Evolutionary conservation across 2,797 vertebrate species (phyloP).

Genomic region (Acrocephalus scirpaceus): DNA sequence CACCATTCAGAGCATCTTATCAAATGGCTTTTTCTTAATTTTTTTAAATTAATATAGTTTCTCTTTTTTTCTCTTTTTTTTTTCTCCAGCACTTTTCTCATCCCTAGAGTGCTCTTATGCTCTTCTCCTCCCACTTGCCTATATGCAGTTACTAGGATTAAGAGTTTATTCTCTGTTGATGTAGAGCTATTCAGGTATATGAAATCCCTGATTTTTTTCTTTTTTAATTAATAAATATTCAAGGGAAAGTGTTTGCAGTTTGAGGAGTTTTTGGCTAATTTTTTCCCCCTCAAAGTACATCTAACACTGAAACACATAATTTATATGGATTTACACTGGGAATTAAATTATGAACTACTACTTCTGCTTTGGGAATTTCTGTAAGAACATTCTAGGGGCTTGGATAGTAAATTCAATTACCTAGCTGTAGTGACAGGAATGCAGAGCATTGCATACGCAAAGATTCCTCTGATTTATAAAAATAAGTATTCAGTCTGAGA

Average conservation of each 20-base stretch:
- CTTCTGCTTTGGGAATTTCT: constrained; percentile 1
- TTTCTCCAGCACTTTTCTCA: background rate
- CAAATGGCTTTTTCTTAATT: background rate
- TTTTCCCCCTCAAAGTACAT: background rate
- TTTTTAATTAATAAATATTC: background rate
- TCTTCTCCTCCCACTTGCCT: background rate
- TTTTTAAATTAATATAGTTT: background rate
- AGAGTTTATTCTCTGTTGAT: background rate
- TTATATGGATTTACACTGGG: background rate
- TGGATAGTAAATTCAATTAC: constrained; percentile 30
- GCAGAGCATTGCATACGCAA: background rate
- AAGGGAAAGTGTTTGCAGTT: background rate
- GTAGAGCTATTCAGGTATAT: background rate
- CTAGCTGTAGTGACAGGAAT: background rate
- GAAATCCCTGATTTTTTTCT: background rate
- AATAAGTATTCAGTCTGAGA: background rate
- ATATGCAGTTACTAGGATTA: background rate
- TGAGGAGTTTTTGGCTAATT: background rate
- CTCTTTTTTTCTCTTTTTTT: background rate
- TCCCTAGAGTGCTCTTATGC: background rate
- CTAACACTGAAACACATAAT: background rate
- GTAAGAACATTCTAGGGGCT: background rate
- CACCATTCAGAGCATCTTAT: background rate
- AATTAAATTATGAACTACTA: background rate
- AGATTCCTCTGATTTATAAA: constrained; percentile 1